Conservation (phyloP, 2,113 vertebrate genomes). For the Ceuthmochares aereus region DNA sequence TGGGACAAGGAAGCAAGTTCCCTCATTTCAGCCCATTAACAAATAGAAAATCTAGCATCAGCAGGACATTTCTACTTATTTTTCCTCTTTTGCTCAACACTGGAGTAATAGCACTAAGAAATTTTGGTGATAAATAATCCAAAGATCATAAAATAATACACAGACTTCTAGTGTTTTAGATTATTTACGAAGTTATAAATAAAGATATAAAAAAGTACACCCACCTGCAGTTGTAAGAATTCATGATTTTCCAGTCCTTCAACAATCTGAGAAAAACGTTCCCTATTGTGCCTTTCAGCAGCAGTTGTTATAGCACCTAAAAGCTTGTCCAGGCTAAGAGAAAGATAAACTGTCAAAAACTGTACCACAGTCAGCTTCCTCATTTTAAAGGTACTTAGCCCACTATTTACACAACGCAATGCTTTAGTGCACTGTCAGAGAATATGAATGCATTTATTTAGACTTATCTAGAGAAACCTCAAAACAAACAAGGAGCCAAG, state of each 20-base stretch:
- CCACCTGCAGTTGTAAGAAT: conserved; percentile 92
- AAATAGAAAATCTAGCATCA: background rate
- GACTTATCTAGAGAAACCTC: background rate
- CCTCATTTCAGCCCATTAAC: background rate
- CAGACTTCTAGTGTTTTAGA: background rate
- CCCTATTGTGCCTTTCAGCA: conserved; percentile 91
- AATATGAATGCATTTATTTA: background rate
- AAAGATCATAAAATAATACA: background rate
- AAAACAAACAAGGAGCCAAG: background rate
- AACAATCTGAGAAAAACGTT: conserved; percentile 92
- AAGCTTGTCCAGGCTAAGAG: conserved; percentile 90
- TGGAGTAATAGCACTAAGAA: background rate
- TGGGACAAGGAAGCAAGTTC: background rate
- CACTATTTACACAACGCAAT: background rate
- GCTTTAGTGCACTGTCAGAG: background rate
- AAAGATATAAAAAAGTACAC: background rate
- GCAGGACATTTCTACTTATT: background rate
- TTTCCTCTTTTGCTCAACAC: background rate
- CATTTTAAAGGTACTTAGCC: background rate
- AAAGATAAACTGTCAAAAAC: conserved; percentile 48
- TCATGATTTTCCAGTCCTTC: conserved; percentile 97
- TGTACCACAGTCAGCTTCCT: background rate
- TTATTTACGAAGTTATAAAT: background rate
- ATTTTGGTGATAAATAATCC: background rate
- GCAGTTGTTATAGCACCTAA: conserved; percentile 93